Evolutionary conservation across 2,888 invertebrate genomes (phyloP), one percentile per base, ranked within the genome.

Genomic region (Scaeva pyrastri): DNA sequence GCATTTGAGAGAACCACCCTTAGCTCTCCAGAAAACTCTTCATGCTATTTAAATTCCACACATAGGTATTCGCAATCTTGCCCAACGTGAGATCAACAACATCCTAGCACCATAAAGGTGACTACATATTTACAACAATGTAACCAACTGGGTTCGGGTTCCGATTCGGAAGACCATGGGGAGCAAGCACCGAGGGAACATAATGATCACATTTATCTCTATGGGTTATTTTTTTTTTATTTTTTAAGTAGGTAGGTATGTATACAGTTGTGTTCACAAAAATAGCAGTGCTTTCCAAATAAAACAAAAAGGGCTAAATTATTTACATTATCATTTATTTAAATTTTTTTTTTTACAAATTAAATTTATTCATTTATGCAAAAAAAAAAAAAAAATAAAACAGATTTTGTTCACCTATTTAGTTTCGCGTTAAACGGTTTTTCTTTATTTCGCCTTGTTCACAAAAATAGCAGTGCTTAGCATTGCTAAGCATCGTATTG

Each of bases 201-300:
- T 75, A 85, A 72, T 85, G 85, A 85, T 85, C 85, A 85, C 84
- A 85, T 76, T 74, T 71, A 71, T 80, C 48, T 71, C 48, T 81
- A 66, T 45, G 74, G 62, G 14, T 71, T 71, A 58, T 83, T 52
- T 78, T 58, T 16, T 66, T 19, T 48, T 45, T 56, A 41, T 12
- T 14, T 56, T 71, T 56, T 23, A 52, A 5, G 19, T 50, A 50
- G 50, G 12, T 52, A 50, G 8, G 31, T 50, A 10, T 41, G n/a
- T n/a, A n/a, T n/a, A n/a, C n/a, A n/a, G n/a, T n/a, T n/a, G n/a
- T n/a, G n/a, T n/a, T n/a, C n/a, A n/a, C n/a, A n/a, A n/a, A n/a
- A n/a, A n/a, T n/a, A n/a, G n/a, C n/a, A n/a, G n/a, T n/a, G n/a
- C n/a, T n/a, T n/a, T n/a, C n/a, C n/a, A n/a, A n/a, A n/a, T n/a